Percentiles rank a stretch among this genome's conserved stretches.
These are phyloP conservation scores for Microcebus lehilahytsara DNA, from an alignment of 2,113 vertebrate genomes.

Conservation along the genomic window DNA sequence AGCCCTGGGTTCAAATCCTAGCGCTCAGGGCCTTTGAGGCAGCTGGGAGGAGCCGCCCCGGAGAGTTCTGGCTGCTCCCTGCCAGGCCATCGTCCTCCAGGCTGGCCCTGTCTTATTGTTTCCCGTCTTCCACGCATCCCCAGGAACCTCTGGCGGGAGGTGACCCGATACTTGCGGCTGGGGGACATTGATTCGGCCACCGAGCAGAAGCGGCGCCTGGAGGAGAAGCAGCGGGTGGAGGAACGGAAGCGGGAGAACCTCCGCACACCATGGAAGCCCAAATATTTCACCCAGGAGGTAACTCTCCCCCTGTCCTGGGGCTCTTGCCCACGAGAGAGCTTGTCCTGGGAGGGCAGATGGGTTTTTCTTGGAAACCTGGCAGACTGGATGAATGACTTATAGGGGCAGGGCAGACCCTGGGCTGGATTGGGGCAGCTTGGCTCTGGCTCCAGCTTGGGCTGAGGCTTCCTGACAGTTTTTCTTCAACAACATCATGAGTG, in stretches of 20 bases:
- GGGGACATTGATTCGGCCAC: constrained; percentile 92
- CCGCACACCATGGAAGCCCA: constrained; percentile 89
- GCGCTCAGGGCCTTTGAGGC: background rate
- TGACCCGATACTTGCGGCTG: constrained; percentile 90
- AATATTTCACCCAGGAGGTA: constrained; percentile 95
- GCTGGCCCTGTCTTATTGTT: background rate
- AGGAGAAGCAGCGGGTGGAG: constrained; percentile 92
- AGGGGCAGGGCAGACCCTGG: background rate
- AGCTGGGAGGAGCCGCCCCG: fast-evolving
- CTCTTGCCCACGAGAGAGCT: too few relatives aligned
- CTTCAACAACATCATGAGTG: too few relatives aligned
- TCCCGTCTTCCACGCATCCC: background rate
- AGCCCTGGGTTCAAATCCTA: background rate
- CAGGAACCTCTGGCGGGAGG: constrained; percentile 93
- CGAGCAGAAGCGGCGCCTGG: constrained; percentile 92
- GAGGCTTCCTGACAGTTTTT: background rate
- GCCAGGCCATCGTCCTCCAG: fast-evolving
- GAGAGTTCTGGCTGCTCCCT: background rate
- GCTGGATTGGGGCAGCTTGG: background rate
- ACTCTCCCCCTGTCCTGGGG: background rate
- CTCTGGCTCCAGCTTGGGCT: background rate
- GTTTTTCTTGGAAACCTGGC: background rate
- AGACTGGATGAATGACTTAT: background rate
- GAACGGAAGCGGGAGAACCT: constrained; percentile 87
- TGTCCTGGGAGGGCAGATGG: background rate